Evolutionary conservation across 2,797 vertebrate species (phyloP).

Genomic region (Myotis myotis): DNA sequence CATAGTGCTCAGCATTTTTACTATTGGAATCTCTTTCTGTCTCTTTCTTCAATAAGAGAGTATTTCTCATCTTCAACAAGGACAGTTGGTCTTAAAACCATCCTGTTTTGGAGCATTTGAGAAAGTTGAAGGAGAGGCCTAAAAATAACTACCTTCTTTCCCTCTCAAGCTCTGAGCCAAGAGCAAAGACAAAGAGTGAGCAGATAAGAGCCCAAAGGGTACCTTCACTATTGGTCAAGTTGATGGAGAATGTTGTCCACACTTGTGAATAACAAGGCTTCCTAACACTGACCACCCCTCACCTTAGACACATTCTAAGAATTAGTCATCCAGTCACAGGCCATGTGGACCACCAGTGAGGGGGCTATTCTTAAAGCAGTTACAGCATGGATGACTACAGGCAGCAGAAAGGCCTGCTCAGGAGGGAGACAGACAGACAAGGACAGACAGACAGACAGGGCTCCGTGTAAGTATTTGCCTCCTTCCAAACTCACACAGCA

Average conservation of each 20-base stretch:
- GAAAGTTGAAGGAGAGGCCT: neutral
- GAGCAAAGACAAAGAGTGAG: neutral
- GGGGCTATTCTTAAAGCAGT: neutral
- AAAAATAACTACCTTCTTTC: neutral
- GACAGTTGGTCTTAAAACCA: neutral
- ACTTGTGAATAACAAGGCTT: neutral
- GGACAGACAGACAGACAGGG: no score
- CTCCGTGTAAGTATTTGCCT: neutral
- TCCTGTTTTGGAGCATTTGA: neutral
- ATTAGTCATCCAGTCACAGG: accelerated
- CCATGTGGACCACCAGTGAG: accelerated
- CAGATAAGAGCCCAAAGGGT: neutral
- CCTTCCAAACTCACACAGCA: neutral
- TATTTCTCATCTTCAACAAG: neutral
- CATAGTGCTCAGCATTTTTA: neutral
- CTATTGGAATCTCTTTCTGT: neutral
- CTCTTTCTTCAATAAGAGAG: neutral
- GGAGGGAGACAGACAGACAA: neutral
- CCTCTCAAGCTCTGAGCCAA: neutral
- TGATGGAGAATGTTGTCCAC: neutral
- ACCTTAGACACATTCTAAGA: neutral
- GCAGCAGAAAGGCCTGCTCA: neutral
- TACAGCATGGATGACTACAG: accelerated
- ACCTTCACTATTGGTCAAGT: neutral
- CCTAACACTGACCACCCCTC: no score